Evolutionary conservation across 2,113 vertebrate species (phyloP).

Genomic region (Pseudorhombus dupliciocellatus): DNA sequence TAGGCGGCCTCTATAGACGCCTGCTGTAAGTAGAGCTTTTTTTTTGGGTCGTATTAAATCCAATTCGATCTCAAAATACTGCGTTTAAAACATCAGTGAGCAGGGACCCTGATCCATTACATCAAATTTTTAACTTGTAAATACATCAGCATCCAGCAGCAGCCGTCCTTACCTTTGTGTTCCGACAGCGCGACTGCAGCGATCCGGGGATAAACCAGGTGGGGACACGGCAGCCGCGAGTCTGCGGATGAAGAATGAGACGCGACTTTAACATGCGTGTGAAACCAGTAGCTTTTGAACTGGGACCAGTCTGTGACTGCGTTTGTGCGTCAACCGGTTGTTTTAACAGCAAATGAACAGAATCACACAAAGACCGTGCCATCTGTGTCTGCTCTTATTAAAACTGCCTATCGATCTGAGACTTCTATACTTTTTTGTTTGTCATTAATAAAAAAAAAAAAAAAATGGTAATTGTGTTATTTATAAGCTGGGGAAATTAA

Average conservation of each 20-base stretch:
- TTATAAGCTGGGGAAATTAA: too few species aligned
- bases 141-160: slow-evolving; percentile 5
- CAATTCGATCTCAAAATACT: slow-evolving; percentile 15
- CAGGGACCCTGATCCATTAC: background rate
- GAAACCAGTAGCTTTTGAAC: too few species aligned
- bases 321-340: too few species aligned
- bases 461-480: too few species aligned
- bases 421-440: too few species aligned
- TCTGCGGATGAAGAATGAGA: slow-evolving; percentile 57
- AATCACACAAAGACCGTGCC: too few species aligned
- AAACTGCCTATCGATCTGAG: too few species aligned
- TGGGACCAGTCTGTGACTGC: too few species aligned
- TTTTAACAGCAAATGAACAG: too few species aligned
- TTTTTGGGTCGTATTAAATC: background rate
- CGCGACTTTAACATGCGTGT: slow-evolving; percentile 7
- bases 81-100: slow-evolving; percentile 16
- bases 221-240: slow-evolving; percentile 32
- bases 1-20: slow-evolving; percentile 10
- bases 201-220: slow-evolving; percentile 10
- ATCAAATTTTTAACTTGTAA: slow-evolving; percentile 25
- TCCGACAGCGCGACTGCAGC: slow-evolving; percentile 27
- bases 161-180: slow-evolving; percentile 61
- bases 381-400: too few species aligned
- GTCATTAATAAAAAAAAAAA: too few species aligned
- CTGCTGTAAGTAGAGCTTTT: background rate